Base-by-base conservation (phyloP, 2,888 invertebrate species). In the Habroteleia sp. region DNA sequence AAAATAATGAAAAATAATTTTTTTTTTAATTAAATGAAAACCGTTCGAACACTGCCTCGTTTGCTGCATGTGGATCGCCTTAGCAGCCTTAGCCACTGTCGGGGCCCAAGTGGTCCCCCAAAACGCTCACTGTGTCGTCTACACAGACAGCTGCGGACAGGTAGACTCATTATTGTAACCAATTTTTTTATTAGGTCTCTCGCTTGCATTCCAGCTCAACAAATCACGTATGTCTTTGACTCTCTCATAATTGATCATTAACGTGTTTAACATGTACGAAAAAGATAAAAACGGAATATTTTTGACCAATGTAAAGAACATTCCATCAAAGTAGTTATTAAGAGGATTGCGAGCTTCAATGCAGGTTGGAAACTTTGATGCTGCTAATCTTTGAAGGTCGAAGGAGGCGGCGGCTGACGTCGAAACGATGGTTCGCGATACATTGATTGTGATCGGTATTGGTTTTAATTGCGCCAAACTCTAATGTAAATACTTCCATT, bases 71-170 rank as follows among this genome's bases (percentile, higher is more conserved):
- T 90, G 90, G 90, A 87, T 87, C 87, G 88, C 88, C 88, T 88
- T 88, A 88, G 88, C 88, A 88, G 87, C 87, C 87, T 88, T 88
- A 91, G 91, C 91, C 90, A 91, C 90, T 91, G 91, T 91, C 90
- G 90, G 90, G 90, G 90, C 93, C 92, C 88, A 88, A 89, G 85
- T 89, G 87, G 92, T 94, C 92, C 94, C 95, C 89, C 92, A 93
- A 91, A 96, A 96, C 92, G 96, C 95, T 92, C 94, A 94, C 90
- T 95, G 94, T 93, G 96, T 96, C 92, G 94, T 94, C 92, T 96
- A 96, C 94, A 96, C 96, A 92, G 96, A 96, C 92, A 94, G 95
- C 91, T 94, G 95, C 92, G 96, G 95, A 93, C 96, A 96, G 96
- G 96, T 96, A 95, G 88, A 88, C 87, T 88, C 88, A 88, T 88